These are phyloP conservation scores for Amphipoea lucens DNA, from an alignment of 2,888 invertebrate genomes.

Conservation along the genomic window DNA sequence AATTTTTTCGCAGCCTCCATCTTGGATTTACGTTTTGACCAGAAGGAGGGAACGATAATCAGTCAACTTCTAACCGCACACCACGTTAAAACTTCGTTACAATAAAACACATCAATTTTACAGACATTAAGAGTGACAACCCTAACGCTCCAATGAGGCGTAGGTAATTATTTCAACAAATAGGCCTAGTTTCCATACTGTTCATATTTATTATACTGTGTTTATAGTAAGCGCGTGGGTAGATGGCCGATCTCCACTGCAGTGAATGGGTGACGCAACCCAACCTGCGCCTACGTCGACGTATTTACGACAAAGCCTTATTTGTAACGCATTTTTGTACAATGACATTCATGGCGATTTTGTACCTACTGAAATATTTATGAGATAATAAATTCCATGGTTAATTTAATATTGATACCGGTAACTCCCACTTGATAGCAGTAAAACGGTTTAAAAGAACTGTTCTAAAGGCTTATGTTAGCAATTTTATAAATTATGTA, in stretches of 20 bases:
- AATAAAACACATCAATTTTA: too few relatives aligned
- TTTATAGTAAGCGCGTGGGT: constrained; percentile 52
- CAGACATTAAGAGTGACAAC: too few relatives aligned
- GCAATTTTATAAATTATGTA: too few relatives aligned
- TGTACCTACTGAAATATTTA: constrained; percentile 38
- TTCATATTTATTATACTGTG: too few relatives aligned
- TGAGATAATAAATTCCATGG: constrained; percentile 37
- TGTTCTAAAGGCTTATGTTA: neutral
- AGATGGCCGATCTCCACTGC: constrained; percentile 50
- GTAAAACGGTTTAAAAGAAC: neutral
- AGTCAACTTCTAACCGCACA: too few relatives aligned
- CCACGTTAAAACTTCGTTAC: too few relatives aligned
- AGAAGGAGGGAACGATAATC: too few relatives aligned
- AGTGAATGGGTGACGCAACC: constrained; percentile 81
- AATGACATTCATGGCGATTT: constrained; percentile 59
- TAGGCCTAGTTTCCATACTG: too few relatives aligned
- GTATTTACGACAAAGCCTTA: constrained; percentile 73
- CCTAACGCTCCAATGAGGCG: too few relatives aligned
- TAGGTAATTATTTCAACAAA: too few relatives aligned
- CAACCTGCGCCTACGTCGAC: constrained; percentile 73
- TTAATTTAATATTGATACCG: constrained; percentile 20
- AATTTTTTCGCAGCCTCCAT: too few relatives aligned
- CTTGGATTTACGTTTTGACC: too few relatives aligned
- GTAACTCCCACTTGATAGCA: neutral
- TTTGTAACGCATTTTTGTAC: constrained; percentile 70